Evolutionary conservation across 35 echinoderm and acorn worm genomes (phyloP).

Genomic region (Ophioderma brevispina): DNA sequence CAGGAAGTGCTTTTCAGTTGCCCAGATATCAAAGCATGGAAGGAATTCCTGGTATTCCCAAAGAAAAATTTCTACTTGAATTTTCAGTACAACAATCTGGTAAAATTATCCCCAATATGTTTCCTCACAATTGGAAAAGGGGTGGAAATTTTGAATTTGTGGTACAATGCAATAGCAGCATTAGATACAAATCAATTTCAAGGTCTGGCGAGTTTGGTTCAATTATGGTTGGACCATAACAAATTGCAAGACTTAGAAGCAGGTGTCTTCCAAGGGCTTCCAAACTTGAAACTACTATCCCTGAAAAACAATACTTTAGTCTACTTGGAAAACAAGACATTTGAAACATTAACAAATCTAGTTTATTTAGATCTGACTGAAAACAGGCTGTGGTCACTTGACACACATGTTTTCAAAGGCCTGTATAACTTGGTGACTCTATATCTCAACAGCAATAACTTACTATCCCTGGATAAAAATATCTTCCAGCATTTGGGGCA

Average conservation of each 20-base stretch:
- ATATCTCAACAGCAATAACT: neutral
- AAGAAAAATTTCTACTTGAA: too few relatives aligned
- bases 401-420: neutral
- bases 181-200: neutral
- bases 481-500: neutral
- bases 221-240: neutral
- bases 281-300: neutral
- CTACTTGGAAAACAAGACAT: neutral
- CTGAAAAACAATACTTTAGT: neutral
- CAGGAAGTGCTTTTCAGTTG: too few relatives aligned
- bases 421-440: neutral
- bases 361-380: neutral
- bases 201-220: neutral
- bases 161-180: neutral
- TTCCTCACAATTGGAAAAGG: too few relatives aligned
- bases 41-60: too few relatives aligned
- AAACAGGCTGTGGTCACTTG: neutral
- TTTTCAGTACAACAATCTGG: too few relatives aligned
- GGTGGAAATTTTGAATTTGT: too few relatives aligned
- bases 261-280: neutral
- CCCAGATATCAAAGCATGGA: too few relatives aligned
- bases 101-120: too few relatives aligned
- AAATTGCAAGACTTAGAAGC: neutral
- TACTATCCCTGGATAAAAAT: neutral
- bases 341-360: neutral